Percentiles rank a stretch among this genome's conserved stretches.
These are phyloP conservation scores for Lethenteron camtschaticum DNA, from an alignment of 2,113 vertebrate genomes.

Conservation along the genomic window DNA sequence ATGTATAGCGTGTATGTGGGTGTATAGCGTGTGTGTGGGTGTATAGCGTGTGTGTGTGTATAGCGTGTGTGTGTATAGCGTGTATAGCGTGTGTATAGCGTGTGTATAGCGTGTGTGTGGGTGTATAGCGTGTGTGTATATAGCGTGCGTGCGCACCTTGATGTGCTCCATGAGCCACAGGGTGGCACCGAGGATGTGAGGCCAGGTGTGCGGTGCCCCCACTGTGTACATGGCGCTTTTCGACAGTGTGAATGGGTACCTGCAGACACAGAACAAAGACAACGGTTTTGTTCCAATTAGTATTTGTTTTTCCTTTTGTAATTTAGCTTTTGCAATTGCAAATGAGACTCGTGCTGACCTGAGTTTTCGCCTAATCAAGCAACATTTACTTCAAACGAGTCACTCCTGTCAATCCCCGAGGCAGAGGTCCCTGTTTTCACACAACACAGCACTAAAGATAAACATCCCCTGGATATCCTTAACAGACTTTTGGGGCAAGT, in stretches of 20 bases:
- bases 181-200: conserved; percentile 63
- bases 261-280: conserved; percentile 15
- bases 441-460: neutral
- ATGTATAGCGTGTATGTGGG: too few relatives aligned
- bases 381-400: neutral
- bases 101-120: too few relatives aligned
- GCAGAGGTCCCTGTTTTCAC: neutral
- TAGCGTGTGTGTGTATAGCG: too few relatives aligned
- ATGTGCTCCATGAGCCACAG: conserved; percentile 68
- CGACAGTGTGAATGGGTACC: conserved; percentile 70
- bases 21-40: too few relatives aligned
- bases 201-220: conserved; percentile 85
- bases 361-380: neutral
- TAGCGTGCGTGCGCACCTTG: conserved; percentile 28
- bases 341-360: too few relatives aligned
- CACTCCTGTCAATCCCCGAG: neutral
- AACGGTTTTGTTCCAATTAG: neutral
- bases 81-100: too few relatives aligned
- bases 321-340: too few relatives aligned
- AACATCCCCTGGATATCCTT: too few relatives aligned
- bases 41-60: too few relatives aligned
- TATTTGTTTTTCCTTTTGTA: too few relatives aligned
- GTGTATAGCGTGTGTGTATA: too few relatives aligned
- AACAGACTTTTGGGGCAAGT: too few relatives aligned
- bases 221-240: conserved; percentile 92